Percentiles rank a stretch among this genome's conserved stretches.
Evolutionary conservation across 2,113 vertebrate species (phyloP).

Genomic region (Anthoscopus minutus): DNA sequence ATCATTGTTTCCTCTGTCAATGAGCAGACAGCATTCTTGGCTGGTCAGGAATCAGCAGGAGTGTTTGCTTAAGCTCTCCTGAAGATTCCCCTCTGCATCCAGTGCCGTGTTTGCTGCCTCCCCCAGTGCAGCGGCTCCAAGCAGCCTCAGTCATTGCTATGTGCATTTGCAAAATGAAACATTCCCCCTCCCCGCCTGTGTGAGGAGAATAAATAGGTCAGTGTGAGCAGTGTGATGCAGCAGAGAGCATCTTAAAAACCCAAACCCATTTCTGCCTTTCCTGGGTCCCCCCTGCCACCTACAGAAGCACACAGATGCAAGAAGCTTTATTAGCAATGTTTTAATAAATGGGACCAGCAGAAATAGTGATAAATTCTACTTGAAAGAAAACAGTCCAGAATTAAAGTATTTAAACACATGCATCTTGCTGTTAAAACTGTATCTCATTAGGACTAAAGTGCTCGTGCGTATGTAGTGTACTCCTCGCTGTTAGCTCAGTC

Average conservation of each 20-base stretch:
- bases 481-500: neutral
- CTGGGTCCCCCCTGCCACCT: neutral
- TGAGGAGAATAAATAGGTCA: slow-evolving; percentile 32
- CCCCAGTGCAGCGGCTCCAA: neutral
- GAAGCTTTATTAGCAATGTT: neutral
- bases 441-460: neutral
- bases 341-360: neutral
- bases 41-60: neutral
- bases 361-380: neutral
- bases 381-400: neutral
- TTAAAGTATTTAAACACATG: neutral
- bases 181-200: rapidly evolving
- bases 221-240: neutral
- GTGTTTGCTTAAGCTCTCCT: neutral
- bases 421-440: neutral
- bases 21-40: neutral
- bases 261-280: neutral
- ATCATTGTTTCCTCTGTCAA: slow-evolving; percentile 32
- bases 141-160: neutral
- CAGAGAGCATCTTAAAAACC: neutral
- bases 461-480: neutral
- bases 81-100: neutral
- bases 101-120: neutral
- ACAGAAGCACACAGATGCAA: neutral
- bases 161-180: neutral